Base-by-base conservation (phyloP, 1,140 invertebrate genomes). In the Diorhabda elongata region DNA sequence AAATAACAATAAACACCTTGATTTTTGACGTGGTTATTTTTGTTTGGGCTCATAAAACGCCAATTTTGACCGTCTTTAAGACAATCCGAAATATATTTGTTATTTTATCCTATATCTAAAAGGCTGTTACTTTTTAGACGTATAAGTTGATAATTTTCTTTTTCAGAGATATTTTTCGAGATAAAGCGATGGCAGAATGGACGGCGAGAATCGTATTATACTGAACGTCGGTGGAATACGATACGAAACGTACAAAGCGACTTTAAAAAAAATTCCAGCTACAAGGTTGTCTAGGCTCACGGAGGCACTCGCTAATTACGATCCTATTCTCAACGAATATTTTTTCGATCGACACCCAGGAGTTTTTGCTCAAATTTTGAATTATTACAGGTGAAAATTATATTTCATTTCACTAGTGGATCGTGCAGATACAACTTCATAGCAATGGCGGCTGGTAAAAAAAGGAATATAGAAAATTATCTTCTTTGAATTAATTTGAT, bases 261-360 rank as follows among this genome's bases (percentile, higher is more conserved):
- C 90, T 45, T 82, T 97, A 73, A 97, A 96, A 83, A 97, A 98
- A 83, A 97, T 98, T 78, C 95, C 95, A 11, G 95, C 95, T 44
- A 97, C 96, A 2, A 83, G 96, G 67, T 84, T 97, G 67, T 96
- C 94, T 26, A 83, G 93, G 64, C 85, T 97, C 60, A 97, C 95
- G 3, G 94, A 97, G 81, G 91, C 91, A 26, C 83, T 97, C 69
- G 94, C 92, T 74, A 98, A 98, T 82, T 98, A 98, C 83, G 96
- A 98, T 84, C 94, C 95, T 11, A 91, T 97, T 75, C 85, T 98
- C 71, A 98, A 98, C 83, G 97, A 99, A 84, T 99, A 98, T 86
- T 99, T 98, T 88, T 99, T 99, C 83, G 97, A 99, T 84, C 83
- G 97, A 71, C 97, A 99, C 85, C 97, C 97, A 0, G 96, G 96